Evolutionary conservation across 2,113 vertebrate species (phyloP).

Genomic region (Lepidothrix coronata): DNA sequence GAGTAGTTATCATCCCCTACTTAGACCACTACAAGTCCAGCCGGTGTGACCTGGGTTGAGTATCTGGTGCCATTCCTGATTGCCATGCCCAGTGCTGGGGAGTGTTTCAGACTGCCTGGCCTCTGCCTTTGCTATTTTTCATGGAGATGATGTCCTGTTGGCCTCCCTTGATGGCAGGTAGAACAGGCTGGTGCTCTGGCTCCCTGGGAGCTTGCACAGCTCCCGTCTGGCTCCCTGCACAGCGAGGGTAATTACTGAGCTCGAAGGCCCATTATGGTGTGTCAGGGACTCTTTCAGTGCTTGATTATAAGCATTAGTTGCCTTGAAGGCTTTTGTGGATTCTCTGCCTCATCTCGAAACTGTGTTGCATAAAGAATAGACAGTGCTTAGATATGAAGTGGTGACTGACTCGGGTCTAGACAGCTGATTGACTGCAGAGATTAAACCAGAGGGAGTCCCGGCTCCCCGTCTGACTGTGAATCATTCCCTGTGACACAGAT

Average conservation of each 20-base stretch:
- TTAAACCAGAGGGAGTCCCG: background rate
- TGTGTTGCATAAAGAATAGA: conserved; percentile 18
- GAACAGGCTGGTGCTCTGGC: conserved; percentile 23
- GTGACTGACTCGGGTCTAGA: conserved; percentile 45
- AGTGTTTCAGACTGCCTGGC: background rate
- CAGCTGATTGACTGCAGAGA: background rate
- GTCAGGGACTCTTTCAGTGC: background rate
- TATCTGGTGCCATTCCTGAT: background rate
- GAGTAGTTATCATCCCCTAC: no score
- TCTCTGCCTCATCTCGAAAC: conserved; percentile 49
- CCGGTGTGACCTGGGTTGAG: background rate
- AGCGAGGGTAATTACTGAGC: conserved; percentile 8
- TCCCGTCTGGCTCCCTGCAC: conserved; percentile 17
- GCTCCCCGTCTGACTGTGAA: background rate
- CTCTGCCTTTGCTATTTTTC: background rate
- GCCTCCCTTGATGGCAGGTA: background rate
- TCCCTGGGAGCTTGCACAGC: background rate
- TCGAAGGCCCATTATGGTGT: background rate
- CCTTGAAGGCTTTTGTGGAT: conserved; percentile 43
- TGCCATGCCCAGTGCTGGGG: accelerated
- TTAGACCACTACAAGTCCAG: background rate
- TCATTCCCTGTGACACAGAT: conserved; percentile 68
- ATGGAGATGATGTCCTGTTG: background rate
- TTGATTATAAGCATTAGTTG: conserved; percentile 35
- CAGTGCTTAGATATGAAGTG: conserved; percentile 15